Evolutionary conservation across 1,140 invertebrate species (phyloP).

Genomic region (Caenorhabditis elegans): DNA sequence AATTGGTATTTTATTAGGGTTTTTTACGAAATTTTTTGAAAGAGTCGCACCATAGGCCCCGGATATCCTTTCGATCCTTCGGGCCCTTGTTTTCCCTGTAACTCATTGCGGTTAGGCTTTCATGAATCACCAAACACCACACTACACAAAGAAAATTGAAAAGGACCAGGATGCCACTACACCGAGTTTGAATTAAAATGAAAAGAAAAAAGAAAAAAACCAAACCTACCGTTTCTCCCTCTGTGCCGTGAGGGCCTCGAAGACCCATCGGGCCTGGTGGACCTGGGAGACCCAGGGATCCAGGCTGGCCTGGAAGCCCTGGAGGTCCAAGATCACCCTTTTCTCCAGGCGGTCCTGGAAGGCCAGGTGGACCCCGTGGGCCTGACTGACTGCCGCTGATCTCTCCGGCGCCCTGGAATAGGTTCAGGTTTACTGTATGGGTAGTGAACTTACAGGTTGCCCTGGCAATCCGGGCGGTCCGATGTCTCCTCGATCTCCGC

Average conservation of each 20-base stretch:
- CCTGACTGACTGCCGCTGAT: conserved; percentile 6
- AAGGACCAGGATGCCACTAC: background rate
- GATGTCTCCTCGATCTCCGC: conserved; percentile 61
- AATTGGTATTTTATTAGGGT: conserved; percentile 52
- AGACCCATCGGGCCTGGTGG: conserved; percentile 59
- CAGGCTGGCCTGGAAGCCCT: conserved; percentile 46
- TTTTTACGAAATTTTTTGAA: background rate
- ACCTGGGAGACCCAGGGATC: conserved; percentile 52
- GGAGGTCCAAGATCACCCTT: conserved; percentile 27
- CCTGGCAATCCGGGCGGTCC: conserved; percentile 57
- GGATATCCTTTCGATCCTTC: conserved; percentile 46
- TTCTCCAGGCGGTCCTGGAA: conserved; percentile 50
- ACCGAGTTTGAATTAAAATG: background rate
- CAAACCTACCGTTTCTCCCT: conserved; percentile 79
- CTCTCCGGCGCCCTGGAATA: background rate
- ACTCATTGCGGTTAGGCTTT: background rate
- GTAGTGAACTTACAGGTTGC: conserved; percentile 20
- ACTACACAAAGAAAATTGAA: background rate
- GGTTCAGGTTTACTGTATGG: background rate
- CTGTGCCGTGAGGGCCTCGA: conserved; percentile 59
- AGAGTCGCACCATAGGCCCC: conserved; percentile 36
- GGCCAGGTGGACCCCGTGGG: conserved; percentile 48
- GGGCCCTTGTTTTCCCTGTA: conserved; percentile 48
- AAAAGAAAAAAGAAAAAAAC: background rate
- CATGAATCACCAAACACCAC: background rate